Conservation (phyloP, 2,113 vertebrate genomes). For the Gracilinanus agilis region DNA sequence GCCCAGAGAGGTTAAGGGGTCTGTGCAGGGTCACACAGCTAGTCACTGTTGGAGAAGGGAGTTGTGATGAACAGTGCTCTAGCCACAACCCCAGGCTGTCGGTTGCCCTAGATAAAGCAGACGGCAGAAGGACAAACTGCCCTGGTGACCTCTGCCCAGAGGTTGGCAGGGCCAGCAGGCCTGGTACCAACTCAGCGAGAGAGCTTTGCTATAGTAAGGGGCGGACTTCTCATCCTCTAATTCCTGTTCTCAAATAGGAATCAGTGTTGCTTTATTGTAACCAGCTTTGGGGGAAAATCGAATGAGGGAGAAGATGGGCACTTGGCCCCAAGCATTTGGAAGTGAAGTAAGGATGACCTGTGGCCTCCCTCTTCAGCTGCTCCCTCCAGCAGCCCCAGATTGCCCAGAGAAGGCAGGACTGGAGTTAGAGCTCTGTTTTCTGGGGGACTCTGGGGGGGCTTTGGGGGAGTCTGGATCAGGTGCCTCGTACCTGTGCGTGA, state of each 20-base stretch:
- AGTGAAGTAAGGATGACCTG: neutral
- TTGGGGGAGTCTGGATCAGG: neutral
- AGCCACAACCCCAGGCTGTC: neutral
- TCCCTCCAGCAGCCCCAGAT: neutral
- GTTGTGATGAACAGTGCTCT: too few species aligned
- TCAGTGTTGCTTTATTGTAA: neutral
- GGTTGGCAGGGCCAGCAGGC: neutral
- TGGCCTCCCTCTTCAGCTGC: neutral
- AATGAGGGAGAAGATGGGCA: neutral
- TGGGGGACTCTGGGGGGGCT: too few species aligned
- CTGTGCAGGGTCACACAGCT: neutral
- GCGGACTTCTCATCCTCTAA: accelerated
- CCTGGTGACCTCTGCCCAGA: neutral
- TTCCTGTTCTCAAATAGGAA: neutral
- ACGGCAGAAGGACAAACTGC: neutral
- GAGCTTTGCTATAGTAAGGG: neutral
- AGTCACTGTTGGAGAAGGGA: neutral
- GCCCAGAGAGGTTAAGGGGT: neutral
- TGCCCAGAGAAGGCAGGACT: neutral
- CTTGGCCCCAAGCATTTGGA: neutral
- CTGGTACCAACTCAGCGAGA: neutral
- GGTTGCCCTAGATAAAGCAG: neutral
- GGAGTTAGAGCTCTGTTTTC: neutral
- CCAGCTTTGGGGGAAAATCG: neutral
- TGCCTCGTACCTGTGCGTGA: too few species aligned